Base-by-base conservation (phyloP, 1,140 invertebrate genomes). In the Cyphomyrmex costatus region DNA sequence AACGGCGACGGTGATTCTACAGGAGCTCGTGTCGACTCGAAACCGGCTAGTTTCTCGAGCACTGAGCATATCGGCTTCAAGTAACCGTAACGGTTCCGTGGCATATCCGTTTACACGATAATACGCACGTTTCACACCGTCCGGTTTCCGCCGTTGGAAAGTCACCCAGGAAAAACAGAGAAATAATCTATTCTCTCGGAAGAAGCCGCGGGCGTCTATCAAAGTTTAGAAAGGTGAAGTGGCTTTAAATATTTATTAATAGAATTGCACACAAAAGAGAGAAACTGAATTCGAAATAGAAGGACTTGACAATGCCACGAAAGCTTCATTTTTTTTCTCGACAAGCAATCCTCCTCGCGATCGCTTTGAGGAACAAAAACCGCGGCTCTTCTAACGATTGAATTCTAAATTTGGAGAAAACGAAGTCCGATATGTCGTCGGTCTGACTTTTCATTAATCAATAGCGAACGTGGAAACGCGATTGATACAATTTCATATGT, bases 91-190 rank as follows among this genome's bases (percentile, higher is more conserved):
- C 89, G 90, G 87, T 91, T 89, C 71, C 63, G 87, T 73, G 79
- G 87, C 78, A 68, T 91, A 91, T 92, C 90, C 92, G 91, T 90
- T 92, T 89, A 88, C 88, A 86, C 84, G 86, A 89, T 89, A 90
- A 90, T 83, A 89, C 76, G 24, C 65, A 89, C 71, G 80, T 86
- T 89, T 89, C 82, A 86, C 68, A 86, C 73, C 71, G 65, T 42
- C 27, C 74, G 27, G 66, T 53, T 84, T 51, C 68, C 24, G 53
- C 10, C 2, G 4, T 6, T 12, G 33, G 27, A 82, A 46, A 73
- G 33, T 5, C 21, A 21, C 16, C n/a, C 36, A 16, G 6, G 21
- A 12, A 36, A 60, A 76, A 27, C 33, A 24, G 36, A 30, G 12
- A 80, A 27, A 65, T 5, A 24, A 24, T 42, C 19, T 21, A 8